Evolutionary conservation across 2,113 vertebrate species (phyloP).

Genomic region (Lucifuga dentata): DNA sequence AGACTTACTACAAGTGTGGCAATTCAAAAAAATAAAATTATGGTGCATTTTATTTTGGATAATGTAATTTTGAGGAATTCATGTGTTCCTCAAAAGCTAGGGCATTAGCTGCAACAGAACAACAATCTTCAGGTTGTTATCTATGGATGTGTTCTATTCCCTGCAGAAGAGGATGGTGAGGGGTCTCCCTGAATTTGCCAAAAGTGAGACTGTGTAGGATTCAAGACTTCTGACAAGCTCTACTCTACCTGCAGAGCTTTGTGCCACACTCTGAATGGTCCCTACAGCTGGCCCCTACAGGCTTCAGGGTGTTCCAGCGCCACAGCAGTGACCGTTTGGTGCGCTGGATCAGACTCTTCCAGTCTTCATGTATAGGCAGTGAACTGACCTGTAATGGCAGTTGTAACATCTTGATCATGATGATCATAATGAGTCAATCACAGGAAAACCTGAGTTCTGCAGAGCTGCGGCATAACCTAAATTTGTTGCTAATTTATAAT

Average conservation of each 20-base stretch:
- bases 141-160: too few relatives aligned
- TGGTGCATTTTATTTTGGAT: neutral
- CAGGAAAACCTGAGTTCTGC: too few relatives aligned
- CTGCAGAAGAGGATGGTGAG: too few relatives aligned
- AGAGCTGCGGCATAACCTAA: too few relatives aligned
- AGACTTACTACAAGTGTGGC: neutral
- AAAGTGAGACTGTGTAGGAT: neutral
- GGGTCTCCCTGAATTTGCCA: neutral
- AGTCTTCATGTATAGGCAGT: slow-evolving; percentile 65
- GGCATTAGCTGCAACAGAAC: neutral
- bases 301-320: slow-evolving; percentile 86
- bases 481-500: too few relatives aligned
- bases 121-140: neutral
- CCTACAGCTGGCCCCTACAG: slow-evolving; percentile 80
- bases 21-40: neutral
- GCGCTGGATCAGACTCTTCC: slow-evolving; percentile 69
- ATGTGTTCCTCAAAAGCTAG: too few relatives aligned
- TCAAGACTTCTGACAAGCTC: neutral
- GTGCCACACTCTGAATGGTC: slow-evolving; percentile 81
- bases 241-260: slow-evolving; percentile 81
- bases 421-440: neutral
- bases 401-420: neutral
- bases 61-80: neutral
- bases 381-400: slow-evolving; percentile 67
- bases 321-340: slow-evolving; percentile 82